These are phyloP conservation scores for Lemur catta DNA, from an alignment of 2,797 vertebrate species.

Conservation along the genomic window DNA sequence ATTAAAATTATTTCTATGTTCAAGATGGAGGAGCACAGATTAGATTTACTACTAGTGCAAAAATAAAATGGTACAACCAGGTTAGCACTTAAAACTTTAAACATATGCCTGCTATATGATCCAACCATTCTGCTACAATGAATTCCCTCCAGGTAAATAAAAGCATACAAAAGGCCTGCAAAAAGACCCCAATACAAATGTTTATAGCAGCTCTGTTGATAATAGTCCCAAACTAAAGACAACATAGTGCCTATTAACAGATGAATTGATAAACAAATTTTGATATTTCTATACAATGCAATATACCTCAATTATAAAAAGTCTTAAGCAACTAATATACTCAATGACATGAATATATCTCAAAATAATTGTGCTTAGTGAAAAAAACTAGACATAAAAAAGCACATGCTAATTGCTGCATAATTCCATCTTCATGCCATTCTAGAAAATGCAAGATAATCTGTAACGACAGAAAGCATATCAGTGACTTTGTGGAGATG, in stretches of 20 bases:
- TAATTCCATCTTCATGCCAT: background rate
- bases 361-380: background rate
- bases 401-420: background rate
- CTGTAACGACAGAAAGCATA: background rate
- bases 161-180: background rate
- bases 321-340: background rate
- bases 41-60: background rate
- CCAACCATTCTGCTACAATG: background rate
- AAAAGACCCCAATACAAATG: background rate
- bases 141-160: background rate
- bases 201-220: background rate
- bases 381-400: background rate
- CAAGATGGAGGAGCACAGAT: no score
- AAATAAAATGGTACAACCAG: background rate
- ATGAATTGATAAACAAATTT: background rate
- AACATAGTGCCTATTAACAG: background rate
- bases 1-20: background rate
- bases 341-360: background rate
- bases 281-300: background rate
- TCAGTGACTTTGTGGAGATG: background rate
- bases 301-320: background rate
- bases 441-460: background rate
- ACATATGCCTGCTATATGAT: background rate
- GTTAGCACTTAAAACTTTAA: background rate
- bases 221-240: background rate